A percentile compares a stretch with the other conserved stretches of the same genome.
These are phyloP conservation scores for Nasonia longicornis DNA, from an alignment of 1,140 invertebrate species.

Conservation along the genomic window DNA sequence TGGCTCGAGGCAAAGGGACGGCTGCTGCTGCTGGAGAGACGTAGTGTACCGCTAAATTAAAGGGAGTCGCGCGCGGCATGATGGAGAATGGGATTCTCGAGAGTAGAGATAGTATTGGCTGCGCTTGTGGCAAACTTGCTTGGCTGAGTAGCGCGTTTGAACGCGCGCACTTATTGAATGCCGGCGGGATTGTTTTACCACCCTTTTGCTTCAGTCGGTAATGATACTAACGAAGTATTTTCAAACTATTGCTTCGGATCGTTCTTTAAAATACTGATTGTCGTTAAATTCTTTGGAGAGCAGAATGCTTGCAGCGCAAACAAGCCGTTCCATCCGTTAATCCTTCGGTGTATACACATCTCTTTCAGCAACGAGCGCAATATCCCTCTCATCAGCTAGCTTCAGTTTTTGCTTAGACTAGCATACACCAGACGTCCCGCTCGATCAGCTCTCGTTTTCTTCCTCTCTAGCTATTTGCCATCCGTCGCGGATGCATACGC, in stretches of 20 bases:
- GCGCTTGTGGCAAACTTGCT: background rate
- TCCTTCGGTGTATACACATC: background rate
- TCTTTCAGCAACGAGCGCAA: background rate
- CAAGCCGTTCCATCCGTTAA: background rate
- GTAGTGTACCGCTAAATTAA: background rate
- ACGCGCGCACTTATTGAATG: background rate
- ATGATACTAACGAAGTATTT: background rate
- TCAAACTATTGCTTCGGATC: background rate
- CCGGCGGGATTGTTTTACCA: background rate
- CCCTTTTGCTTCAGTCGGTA: background rate
- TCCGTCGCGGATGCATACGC: background rate
- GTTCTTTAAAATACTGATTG: background rate
- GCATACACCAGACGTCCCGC: background rate
- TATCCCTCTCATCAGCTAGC: background rate
- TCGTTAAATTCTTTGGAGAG: no score
- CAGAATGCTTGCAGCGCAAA: background rate
- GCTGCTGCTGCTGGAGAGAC: background rate
- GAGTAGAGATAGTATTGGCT: background rate
- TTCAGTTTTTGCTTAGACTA: background rate
- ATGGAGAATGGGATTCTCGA: background rate
- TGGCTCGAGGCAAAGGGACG: background rate
- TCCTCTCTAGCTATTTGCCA: conserved; percentile 17
- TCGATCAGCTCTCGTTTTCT: conserved; percentile 9
- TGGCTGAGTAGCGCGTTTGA: background rate
- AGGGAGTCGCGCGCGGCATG: background rate